Percentiles rank a stretch among this genome's conserved stretches.
Evolutionary conservation across 2,888 invertebrate species (phyloP).

Genomic region (Andrena marginata): DNA sequence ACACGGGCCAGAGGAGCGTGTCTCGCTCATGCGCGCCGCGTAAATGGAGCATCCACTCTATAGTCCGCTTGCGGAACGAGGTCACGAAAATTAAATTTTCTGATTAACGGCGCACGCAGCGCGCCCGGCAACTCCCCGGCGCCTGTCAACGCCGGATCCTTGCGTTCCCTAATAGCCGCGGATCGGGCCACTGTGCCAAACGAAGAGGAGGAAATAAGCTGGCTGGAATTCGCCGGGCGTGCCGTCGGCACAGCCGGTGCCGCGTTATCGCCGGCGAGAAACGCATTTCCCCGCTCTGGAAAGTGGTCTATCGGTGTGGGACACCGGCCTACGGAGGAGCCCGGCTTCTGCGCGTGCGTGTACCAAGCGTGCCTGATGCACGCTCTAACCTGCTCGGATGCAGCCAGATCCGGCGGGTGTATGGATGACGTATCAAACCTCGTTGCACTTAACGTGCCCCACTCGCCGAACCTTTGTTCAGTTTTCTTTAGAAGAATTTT

Average conservation of each 20-base stretch:
- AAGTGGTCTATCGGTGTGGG: conserved; percentile 4
- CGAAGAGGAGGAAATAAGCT: neutral
- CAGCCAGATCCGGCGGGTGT: conserved; percentile 46
- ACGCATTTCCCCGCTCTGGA: conserved; percentile 48
- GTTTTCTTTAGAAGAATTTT: neutral
- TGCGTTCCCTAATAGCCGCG: conserved; percentile 32
- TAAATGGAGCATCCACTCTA: conserved; percentile 81
- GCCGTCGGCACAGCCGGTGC: conserved; percentile 46
- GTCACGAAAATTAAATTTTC: conserved; percentile 84
- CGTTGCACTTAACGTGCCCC: conserved; percentile 31
- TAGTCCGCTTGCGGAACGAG: conserved; percentile 81
- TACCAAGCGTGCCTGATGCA: conserved; percentile 36
- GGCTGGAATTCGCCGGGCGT: conserved; percentile 43
- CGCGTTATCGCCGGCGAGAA: conserved; percentile 49
- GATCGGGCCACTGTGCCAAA: neutral
- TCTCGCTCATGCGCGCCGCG: conserved; percentile 76
- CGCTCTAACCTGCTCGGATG: conserved; percentile 59
- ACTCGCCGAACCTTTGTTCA: conserved; percentile 26
- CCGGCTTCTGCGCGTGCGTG: conserved; percentile 53
- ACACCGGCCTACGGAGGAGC: conserved; percentile 21
- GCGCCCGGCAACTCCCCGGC: conserved; percentile 53
- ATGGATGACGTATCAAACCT: conserved; percentile 59
- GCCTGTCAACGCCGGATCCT: conserved; percentile 35
- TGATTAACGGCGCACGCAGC: conserved; percentile 79
- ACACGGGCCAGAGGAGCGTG: conserved; percentile 20